These are phyloP conservation scores for Abrostola tripartita DNA, from an alignment of 2,888 invertebrate species.

Conservation along the genomic window DNA sequence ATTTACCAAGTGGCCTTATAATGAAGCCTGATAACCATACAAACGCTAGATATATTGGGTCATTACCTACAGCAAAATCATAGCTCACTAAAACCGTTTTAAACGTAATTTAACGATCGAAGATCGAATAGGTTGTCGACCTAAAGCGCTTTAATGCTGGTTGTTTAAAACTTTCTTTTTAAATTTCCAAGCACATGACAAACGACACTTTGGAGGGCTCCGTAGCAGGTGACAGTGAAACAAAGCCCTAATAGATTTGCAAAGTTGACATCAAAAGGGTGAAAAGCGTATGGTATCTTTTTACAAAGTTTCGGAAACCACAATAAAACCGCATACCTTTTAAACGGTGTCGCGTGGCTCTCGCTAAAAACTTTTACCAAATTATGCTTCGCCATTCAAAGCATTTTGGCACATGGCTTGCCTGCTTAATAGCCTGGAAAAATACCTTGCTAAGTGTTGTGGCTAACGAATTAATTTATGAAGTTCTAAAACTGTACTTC, in stretches of 20 bases:
- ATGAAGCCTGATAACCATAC: conserved; percentile 66
- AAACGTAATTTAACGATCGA: conserved; percentile 40
- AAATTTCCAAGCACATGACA: conserved; percentile 62
- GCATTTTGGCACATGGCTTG: conserved; percentile 71
- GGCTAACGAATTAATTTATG: conserved; percentile 48
- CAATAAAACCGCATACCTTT: conserved; percentile 81
- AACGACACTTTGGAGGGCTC: conserved; percentile 54
- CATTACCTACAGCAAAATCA: conserved; percentile 51
- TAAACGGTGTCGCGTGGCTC: conserved; percentile 79
- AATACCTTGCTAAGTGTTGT: conserved; percentile 40
- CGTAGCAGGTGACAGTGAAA: conserved; percentile 74
- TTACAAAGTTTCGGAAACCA: conserved; percentile 79
- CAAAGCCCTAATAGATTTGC: conserved; percentile 78
- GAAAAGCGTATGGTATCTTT: conserved; percentile 70
- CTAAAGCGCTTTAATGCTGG: conserved; percentile 24
- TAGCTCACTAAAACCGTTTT: conserved; percentile 41
- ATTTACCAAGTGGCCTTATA: conserved; percentile 70
- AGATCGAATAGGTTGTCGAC: neutral
- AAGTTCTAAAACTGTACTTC: conserved; percentile 18
- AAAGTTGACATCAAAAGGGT: conserved; percentile 73
- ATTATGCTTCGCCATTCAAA: conserved; percentile 68
- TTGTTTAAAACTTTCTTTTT: conserved; percentile 59
- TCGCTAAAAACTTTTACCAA: conserved; percentile 74
- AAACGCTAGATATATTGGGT: conserved; percentile 59
- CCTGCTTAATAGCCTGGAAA: conserved; percentile 66